Base-by-base conservation (phyloP, 2,113 vertebrate species). In the Tiliqua scincoides region DNA sequence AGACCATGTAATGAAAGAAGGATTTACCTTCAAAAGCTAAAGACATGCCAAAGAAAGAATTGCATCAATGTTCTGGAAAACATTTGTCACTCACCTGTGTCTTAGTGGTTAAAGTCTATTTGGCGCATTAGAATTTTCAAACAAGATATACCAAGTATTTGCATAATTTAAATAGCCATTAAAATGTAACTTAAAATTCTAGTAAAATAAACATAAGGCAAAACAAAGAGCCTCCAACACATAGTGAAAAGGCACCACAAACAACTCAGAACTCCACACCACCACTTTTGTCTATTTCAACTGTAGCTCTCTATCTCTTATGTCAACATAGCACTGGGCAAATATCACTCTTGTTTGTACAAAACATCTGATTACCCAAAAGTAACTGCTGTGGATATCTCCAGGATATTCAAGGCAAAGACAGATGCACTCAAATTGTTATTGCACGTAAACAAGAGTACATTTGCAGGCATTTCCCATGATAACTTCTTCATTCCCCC, bases 31-130 rank as follows among this genome's bases (percentile, higher is more conserved):
- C 59, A 85, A 94, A 91, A 72, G 72, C 74, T 88, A 87, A 54
- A 82, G 67, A 79, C 65, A 90, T 57, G 78, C 52, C 93, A 91
- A 95, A 93, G 91, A 79, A 91, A 93, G 90, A 32, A 21, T 74
- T 89, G 71, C 77, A 83, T 52, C 91, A 94, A 90, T 59, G 87
- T 70, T 82, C 88, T 85, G 85, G 70, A 90, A 72, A 21, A 94
- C 92, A 68, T 17, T 25, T 52, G 4, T 88, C 90, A 87, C 93
- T 91, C 94, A 85, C 92, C 85, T 9, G 70, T 88, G 87, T 83
- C 89, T 91, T 77, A 85, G 85, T 30, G 40, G 88, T 86, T 84
- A 85, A 93, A 95, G 89, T 25, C 93, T 57, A 57, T 30, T 43
- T 85, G 72, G 70, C 37, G n/a, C 30, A 5, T 62, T 3, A 83